Evolutionary conservation across 2,797 vertebrate species (phyloP).

Genomic region (Pangasius larnaudii): DNA sequence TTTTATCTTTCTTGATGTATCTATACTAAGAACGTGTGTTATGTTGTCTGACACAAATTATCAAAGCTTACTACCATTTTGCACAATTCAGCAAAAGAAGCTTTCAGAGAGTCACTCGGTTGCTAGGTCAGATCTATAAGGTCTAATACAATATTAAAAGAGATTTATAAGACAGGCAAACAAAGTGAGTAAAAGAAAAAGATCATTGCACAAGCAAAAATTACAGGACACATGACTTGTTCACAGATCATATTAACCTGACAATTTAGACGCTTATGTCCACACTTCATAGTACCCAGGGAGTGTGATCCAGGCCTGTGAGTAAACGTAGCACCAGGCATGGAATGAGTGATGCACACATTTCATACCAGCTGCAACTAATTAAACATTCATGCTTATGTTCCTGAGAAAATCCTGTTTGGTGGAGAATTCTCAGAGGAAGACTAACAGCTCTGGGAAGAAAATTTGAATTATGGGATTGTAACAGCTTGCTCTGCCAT

Average conservation of each 20-base stretch:
- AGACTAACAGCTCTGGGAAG: conserved; percentile 43
- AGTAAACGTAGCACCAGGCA: conserved; percentile 48
- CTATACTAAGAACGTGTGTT: neutral
- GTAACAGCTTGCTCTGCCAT: conserved; percentile 47
- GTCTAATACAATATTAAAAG: neutral
- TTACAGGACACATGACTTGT: conserved; percentile 38
- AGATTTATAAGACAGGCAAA: neutral
- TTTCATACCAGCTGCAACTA: conserved; percentile 79
- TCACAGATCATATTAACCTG: conserved; percentile 52
- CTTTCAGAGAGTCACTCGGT: neutral
- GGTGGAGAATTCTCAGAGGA: conserved; percentile 71
- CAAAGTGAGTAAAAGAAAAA: neutral
- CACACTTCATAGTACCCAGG: conserved; percentile 15
- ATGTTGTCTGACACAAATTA: neutral
- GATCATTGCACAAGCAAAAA: neutral
- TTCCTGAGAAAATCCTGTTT: conserved; percentile 84
- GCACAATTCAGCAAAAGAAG: neutral
- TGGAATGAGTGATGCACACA: conserved; percentile 45
- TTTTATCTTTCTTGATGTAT: neutral
- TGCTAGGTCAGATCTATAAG: neutral
- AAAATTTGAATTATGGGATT: conserved; percentile 54
- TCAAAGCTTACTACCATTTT: neutral
- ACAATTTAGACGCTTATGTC: conserved; percentile 26
- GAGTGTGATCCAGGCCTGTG: conserved; percentile 47
- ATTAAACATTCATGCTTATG: conserved; percentile 87